phyloP scores from a whole-genome alignment of 2,113 vertebrate genomes.

The Pipra filicauda region DNA sequence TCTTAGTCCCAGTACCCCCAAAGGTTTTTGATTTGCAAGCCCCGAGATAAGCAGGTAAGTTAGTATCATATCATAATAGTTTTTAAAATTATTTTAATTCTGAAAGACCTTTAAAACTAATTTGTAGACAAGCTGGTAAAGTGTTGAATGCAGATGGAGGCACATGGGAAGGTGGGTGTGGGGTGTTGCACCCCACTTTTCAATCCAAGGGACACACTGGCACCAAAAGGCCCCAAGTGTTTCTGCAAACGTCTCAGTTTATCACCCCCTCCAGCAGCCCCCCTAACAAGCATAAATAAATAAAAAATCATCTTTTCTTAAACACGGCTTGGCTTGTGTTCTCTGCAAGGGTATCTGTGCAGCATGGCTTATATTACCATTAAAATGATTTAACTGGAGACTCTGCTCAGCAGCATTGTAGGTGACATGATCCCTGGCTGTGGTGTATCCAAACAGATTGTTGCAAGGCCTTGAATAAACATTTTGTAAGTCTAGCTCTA shows the following conservation, averaged over 20 bases:
- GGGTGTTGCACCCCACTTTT: neutral
- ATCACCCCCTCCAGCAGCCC: neutral
- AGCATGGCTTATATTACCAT: conserved; percentile 15
- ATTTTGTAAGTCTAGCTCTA: conserved; percentile 45
- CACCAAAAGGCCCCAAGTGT: neutral
- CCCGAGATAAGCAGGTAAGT: neutral
- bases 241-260: neutral
- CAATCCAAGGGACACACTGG: fast-evolving
- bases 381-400: conserved; percentile 65
- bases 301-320: neutral
- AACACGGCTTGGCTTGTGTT: neutral
- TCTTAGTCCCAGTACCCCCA: neutral
- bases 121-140: neutral
- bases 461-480: conserved; percentile 70
- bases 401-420: conserved; percentile 24
- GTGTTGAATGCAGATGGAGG: neutral
- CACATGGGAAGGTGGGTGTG: neutral
- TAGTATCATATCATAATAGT: neutral
- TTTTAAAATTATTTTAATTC: neutral
- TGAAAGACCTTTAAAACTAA: neutral
- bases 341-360: neutral
- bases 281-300: neutral
- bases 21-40: neutral
- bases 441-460: conserved; percentile 62
- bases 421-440: conserved; percentile 64